Percentiles rank a stretch among this genome's conserved stretches.
These are phyloP conservation scores for Neogale vison DNA, from an alignment of 2,113 vertebrate genomes.

Conservation along the genomic window DNA sequence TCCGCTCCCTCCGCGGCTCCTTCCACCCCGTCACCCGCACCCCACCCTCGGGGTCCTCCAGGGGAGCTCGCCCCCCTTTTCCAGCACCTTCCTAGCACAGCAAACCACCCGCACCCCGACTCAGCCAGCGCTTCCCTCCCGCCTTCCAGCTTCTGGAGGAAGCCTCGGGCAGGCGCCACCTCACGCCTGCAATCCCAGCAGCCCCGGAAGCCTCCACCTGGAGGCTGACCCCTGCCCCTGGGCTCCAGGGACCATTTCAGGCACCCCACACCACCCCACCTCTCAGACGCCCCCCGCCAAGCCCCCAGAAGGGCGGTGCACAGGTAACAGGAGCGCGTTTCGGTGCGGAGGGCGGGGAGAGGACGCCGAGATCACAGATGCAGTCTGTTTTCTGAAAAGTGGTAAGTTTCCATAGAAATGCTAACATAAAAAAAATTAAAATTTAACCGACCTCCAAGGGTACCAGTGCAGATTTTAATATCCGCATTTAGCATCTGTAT, in stretches of 20 bases:
- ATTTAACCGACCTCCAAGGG: neutral
- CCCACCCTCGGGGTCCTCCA: neutral
- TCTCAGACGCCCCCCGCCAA: neutral
- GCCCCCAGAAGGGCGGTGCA: neutral
- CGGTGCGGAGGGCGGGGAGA: too few species aligned
- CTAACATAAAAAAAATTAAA: neutral
- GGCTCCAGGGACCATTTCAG: neutral
- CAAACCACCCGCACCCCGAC: accelerated
- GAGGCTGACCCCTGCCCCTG: too few species aligned
- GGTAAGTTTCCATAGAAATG: neutral
- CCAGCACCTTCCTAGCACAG: neutral
- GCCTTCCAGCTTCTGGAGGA: neutral
- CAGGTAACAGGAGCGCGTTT: too few species aligned
- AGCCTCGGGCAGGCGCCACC: neutral
- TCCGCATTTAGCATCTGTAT: neutral
- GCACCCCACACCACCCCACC: too few species aligned
- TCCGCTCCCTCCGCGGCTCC: accelerated
- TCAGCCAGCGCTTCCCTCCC: too few species aligned
- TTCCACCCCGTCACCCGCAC: neutral
- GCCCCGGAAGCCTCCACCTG: neutral
- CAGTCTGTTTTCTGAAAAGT: neutral
- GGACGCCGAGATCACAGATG: neutral
- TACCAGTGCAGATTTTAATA: neutral
- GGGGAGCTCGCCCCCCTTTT: neutral
- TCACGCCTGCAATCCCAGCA: too few species aligned